A percentile compares a stretch with the other conserved stretches of the same genome.
Conservation (phyloP, 2,888 invertebrate species). For the Lymantria dispar region DNA sequence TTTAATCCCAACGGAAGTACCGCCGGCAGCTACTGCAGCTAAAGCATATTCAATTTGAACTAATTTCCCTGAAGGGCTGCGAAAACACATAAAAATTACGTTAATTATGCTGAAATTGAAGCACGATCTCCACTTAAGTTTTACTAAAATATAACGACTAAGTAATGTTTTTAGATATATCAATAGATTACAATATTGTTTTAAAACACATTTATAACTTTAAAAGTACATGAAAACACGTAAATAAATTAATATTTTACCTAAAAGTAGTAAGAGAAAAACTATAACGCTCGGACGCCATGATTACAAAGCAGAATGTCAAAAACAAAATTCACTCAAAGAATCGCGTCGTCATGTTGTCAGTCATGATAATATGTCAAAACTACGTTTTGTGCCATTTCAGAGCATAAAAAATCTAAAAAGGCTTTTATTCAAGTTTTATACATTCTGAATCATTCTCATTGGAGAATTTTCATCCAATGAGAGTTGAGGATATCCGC, state of each 20-base stretch:
- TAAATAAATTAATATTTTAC: slow-evolving; percentile 62
- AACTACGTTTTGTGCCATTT: slow-evolving; percentile 14
- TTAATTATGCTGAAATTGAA: slow-evolving; percentile 12
- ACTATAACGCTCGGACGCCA: slow-evolving; percentile 98
- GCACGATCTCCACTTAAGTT: neutral
- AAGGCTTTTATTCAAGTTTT: neutral
- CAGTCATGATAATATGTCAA: slow-evolving; percentile 21
- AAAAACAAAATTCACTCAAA: slow-evolving; percentile 29
- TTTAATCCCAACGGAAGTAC: slow-evolving; percentile 99
- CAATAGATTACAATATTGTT: neutral
- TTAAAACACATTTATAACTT: neutral
- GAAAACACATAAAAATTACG: slow-evolving; percentile 47
- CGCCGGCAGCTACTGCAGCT: slow-evolving; percentile 98
- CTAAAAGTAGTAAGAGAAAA: slow-evolving; percentile 93
- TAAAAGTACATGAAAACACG: slow-evolving; percentile 15
- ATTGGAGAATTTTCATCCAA: slow-evolving; percentile 51
- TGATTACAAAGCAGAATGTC: slow-evolving; percentile 85
- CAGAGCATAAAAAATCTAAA: neutral
- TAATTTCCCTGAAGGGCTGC: slow-evolving; percentile 98
- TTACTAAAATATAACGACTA: slow-evolving; percentile 1
- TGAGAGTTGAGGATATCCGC: slow-evolving; percentile 43
- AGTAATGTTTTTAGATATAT: neutral
- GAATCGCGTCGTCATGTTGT: slow-evolving; percentile 49
- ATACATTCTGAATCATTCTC: neutral
- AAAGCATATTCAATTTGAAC: slow-evolving; percentile 99